These are phyloP conservation scores for Lates calcarifer DNA, from an alignment of 2,113 vertebrate species.

Conservation along the genomic window DNA sequence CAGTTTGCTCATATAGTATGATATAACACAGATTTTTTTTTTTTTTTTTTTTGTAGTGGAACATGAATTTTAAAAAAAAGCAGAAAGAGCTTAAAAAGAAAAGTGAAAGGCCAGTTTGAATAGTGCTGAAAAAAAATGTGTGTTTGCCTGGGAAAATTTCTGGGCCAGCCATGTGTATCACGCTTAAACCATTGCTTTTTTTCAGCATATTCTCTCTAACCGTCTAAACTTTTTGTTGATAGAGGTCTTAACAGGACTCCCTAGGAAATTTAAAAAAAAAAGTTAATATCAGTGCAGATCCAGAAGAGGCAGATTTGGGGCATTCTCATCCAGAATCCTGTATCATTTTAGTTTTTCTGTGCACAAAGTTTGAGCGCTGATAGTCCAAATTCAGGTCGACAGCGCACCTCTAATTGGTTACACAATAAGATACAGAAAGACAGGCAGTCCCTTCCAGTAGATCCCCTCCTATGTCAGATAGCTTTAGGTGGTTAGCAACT, in stretches of 20 bases:
- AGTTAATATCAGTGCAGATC: slow-evolving; percentile 23
- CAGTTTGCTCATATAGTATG: slow-evolving; percentile 14
- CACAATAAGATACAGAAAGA: slow-evolving; percentile 31
- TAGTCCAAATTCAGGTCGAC: slow-evolving; percentile 42
- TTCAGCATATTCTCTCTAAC: not conserved
- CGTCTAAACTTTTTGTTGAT: not conserved
- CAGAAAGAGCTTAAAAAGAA: not conserved
- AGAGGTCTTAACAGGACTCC: slow-evolving; percentile 17
- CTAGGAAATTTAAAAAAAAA: slow-evolving; percentile 29
- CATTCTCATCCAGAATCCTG: slow-evolving; percentile 31
- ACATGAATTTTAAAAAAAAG: not conserved
- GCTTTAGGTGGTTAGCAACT: slow-evolving; percentile 8
- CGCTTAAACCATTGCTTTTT: too few species aligned
- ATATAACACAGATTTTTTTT: too few species aligned
- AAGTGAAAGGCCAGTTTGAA: slow-evolving; percentile 3
- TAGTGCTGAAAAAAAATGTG: not conserved
- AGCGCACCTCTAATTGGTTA: slow-evolving; percentile 52
- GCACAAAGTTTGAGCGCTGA: slow-evolving; percentile 36
- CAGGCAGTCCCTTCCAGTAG: slow-evolving; percentile 17
- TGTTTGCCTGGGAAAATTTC: not conserved
- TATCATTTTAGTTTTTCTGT: slow-evolving; percentile 32
- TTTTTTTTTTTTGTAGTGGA: too few species aligned
- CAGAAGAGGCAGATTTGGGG: slow-evolving; percentile 38
- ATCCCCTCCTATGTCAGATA: slow-evolving; percentile 21
- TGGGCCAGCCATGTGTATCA: too few species aligned